phyloP scores from a whole-genome alignment of 2,888 invertebrate genomes.

The Amaurobius ferox region DNA sequence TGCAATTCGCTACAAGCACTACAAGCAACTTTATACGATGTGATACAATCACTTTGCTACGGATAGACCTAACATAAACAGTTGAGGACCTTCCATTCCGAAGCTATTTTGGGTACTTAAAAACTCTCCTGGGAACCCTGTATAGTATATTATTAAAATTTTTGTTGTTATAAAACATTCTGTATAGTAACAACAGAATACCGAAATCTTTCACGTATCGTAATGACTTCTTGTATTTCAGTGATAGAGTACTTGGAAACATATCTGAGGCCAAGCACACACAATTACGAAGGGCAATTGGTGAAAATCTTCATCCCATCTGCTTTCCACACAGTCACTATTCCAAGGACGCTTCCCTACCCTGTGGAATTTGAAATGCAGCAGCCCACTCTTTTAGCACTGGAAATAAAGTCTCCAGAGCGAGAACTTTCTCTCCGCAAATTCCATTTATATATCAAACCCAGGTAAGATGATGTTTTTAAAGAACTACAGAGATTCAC shows the following conservation, averaged over 20 bases:
- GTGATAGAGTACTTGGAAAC: conserved; percentile 17
- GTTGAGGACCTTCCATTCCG: no score
- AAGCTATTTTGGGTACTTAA: no score
- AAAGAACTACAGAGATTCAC: no score
- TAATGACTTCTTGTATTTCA: conserved; percentile 7
- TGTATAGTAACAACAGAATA: no score
- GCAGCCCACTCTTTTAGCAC: conserved; percentile 63
- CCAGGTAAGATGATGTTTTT: conserved; percentile 15
- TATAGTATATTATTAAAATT: no score
- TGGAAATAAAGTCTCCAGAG: conserved; percentile 25
- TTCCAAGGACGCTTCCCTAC: conserved; percentile 56
- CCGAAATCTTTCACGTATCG: no score
- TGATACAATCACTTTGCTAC: no score
- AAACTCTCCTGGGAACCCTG: no score
- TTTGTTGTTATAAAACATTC: no score
- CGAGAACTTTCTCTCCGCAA: not conserved
- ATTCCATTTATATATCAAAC: not conserved
- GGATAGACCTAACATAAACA: no score
- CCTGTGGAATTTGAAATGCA: conserved; percentile 70
- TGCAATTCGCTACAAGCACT: no score
- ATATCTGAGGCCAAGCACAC: not conserved
- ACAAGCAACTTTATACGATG: no score
- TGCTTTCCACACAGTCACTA: conserved; percentile 46
- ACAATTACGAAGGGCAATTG: conserved; percentile 35
- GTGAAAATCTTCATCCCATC: conserved; percentile 71